Conservation (phyloP, 2,113 vertebrate species). For the Myrmophylax atrothorax region DNA sequence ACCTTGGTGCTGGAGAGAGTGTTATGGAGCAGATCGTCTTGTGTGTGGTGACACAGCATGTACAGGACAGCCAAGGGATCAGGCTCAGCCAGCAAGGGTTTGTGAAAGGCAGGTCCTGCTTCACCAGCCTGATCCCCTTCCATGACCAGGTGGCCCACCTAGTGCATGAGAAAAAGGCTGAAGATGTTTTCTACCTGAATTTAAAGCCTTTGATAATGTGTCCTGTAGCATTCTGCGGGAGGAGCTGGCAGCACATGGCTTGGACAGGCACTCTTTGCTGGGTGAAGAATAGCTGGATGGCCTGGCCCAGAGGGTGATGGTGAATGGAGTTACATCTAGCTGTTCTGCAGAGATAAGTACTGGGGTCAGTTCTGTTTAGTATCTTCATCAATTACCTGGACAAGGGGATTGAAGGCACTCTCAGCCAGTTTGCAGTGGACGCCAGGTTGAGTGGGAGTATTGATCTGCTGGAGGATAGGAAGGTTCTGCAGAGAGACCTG, state of each 20-base stretch:
- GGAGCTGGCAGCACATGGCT: background rate
- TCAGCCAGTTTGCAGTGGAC: no score
- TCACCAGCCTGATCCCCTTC: background rate
- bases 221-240: background rate
- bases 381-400: background rate
- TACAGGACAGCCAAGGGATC: background rate
- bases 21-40: background rate
- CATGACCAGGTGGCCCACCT: no score
- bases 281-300: background rate
- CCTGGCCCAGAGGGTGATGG: rapidly evolving
- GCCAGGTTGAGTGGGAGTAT: rapidly evolving
- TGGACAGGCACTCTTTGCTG: background rate
- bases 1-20: background rate
- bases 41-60: background rate
- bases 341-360: background rate
- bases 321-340: background rate
- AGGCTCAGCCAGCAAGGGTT: background rate
- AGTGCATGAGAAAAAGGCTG: background rate
- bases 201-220: background rate
- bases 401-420: rapidly evolving
- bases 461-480: background rate
- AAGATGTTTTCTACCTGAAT: background rate
- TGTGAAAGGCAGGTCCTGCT: no score
- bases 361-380: background rate
- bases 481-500: background rate